Evolutionary conservation across 2,797 vertebrate genomes (phyloP).

Genomic region (Oophaga sylvatica): DNA sequence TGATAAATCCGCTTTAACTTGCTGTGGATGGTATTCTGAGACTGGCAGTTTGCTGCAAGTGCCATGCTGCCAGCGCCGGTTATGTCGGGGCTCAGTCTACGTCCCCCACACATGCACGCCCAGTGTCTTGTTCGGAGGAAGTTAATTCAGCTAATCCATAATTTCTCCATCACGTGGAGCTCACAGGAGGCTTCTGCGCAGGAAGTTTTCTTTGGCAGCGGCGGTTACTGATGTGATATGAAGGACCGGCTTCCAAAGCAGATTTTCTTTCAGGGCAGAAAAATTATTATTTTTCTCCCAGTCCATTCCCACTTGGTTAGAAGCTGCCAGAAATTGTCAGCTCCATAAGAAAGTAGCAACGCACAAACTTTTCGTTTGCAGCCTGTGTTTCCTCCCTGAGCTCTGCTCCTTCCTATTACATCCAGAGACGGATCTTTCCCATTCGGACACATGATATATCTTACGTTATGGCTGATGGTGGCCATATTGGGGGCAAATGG

Average conservation of each 20-base stretch:
- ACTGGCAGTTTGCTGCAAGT: background rate
- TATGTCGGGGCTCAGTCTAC: background rate
- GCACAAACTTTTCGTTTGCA: background rate
- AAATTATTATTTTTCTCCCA: conserved; percentile 68
- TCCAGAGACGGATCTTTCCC: background rate
- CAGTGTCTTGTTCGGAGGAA: conserved; percentile 56
- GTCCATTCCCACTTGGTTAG: conserved; percentile 68
- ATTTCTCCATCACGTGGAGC: conserved; percentile 65
- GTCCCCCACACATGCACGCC: conserved; percentile 35
- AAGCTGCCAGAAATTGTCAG: conserved; percentile 73
- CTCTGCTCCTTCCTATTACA: conserved; percentile 15
- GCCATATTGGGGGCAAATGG: too few species aligned
- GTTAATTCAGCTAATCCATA: conserved; percentile 62
- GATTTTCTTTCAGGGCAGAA: conserved; percentile 72
- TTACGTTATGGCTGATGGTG: background rate
- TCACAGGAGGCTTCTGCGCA: conserved; percentile 67
- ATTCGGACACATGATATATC: background rate
- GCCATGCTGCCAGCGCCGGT: background rate
- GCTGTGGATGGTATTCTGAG: background rate
- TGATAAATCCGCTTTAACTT: background rate
- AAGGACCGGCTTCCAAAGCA: conserved; percentile 74
- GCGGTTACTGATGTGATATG: conserved; percentile 63
- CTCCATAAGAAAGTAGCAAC: conserved; percentile 59
- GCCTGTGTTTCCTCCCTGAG: conserved; percentile 61
- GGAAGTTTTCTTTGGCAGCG: conserved; percentile 76